Percentiles rank a stretch among this genome's conserved stretches.
Evolutionary conservation across 2,113 vertebrate species (phyloP).

Genomic region (Seriola rivoliana): DNA sequence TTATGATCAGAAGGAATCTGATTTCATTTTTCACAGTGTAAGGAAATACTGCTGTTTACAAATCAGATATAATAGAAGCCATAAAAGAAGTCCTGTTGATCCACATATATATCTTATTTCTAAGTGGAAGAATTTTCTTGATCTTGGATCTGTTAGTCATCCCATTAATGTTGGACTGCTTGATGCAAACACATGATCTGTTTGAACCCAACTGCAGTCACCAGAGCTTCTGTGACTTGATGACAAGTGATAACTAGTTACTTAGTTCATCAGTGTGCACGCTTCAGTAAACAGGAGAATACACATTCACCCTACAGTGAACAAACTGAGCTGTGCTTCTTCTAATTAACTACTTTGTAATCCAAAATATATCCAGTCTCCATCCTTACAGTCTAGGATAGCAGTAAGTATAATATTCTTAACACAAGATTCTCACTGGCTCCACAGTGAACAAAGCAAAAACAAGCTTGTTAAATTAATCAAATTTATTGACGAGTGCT

Average conservation of each 20-base stretch:
- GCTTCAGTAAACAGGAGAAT: conserved; percentile 20
- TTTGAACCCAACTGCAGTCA: not conserved
- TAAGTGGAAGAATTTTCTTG: not conserved
- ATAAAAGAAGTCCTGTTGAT: conserved; percentile 15
- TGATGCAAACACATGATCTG: not conserved
- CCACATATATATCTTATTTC: conserved; percentile 1
- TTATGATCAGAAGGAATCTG: not conserved
- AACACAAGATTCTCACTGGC: conserved; percentile 48
- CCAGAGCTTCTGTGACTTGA: not conserved
- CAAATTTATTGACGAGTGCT: conserved; percentile 72
- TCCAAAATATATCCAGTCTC: conserved; percentile 30
- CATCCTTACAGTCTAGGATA: not conserved
- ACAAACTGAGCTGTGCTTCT: conserved; percentile 24
- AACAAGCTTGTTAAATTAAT: conserved; percentile 80
- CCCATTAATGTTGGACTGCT: not conserved
- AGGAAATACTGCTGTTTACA: conserved; percentile 13
- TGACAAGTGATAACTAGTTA: conserved; percentile 20
- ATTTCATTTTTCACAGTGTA: not conserved
- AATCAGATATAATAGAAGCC: conserved; percentile 7
- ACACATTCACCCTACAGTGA: conserved; percentile 18
- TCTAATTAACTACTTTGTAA: conserved; percentile 47
- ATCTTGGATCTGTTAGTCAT: conserved; percentile 1
- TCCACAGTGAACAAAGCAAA: conserved; percentile 69
- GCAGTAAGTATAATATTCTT: conserved; percentile 32
- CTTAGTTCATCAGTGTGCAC: conserved; percentile 9